Evolutionary conservation across 2,797 vertebrate species (phyloP).

Genomic region (Bovichtus variegatus): DNA sequence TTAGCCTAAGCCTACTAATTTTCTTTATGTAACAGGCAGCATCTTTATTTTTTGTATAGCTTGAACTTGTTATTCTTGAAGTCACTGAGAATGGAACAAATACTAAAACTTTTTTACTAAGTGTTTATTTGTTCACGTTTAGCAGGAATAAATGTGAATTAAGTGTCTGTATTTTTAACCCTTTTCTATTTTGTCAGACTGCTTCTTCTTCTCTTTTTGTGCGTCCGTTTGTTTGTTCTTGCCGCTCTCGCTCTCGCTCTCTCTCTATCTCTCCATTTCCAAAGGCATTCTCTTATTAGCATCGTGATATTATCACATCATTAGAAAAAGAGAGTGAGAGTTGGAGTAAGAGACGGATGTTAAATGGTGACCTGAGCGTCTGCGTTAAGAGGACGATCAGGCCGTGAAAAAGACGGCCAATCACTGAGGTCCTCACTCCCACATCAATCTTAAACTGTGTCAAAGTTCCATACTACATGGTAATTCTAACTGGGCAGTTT

Average conservation of each 20-base stretch:
- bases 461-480: not conserved
- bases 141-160: too few species aligned
- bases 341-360: conserved; percentile 43
- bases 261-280: not conserved
- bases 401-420: conserved; percentile 39
- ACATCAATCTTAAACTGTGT: conserved; percentile 42
- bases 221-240: not conserved
- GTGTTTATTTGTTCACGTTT: too few species aligned
- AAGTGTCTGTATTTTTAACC: too few species aligned
- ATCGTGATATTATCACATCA: conserved; percentile 41
- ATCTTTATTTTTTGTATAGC: too few species aligned
- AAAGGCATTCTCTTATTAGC: conserved; percentile 32
- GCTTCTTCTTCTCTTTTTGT: not conserved
- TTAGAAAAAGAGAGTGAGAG: conserved; percentile 26
- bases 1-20: too few species aligned
- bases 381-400: conserved; percentile 40
- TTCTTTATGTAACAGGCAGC: too few species aligned
- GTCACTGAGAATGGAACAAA: too few species aligned
- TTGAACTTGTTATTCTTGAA: too few species aligned
- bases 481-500: not conserved
- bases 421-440: conserved; percentile 30
- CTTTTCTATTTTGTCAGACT: not conserved
- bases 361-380: conserved; percentile 43
- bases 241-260: not conserved
- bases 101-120: too few species aligned